phyloP scores from a whole-genome alignment of 2,113 vertebrate genomes.

The Nipponia nippon region DNA sequence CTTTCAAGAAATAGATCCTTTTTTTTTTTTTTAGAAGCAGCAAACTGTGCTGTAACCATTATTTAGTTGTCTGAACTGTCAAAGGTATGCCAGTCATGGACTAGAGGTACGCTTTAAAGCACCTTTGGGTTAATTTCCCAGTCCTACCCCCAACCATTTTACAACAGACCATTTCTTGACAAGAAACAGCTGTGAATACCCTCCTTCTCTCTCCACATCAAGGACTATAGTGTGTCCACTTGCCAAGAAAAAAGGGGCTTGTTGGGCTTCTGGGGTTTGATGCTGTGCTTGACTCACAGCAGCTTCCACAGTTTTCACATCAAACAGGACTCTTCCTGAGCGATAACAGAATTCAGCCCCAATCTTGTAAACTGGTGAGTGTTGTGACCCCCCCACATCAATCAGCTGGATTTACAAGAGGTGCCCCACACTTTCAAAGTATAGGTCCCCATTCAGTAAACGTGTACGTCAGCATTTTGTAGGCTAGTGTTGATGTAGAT shows the following conservation, averaged over 20 bases:
- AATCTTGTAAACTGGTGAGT: not conserved
- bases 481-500: not conserved
- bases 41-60: not conserved
- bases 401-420: not conserved
- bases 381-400: too few relatives aligned
- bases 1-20: not conserved
- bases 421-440: not conserved
- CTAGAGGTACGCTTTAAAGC: not conserved
- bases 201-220: not conserved
- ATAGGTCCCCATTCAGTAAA: rapidly evolving
- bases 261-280: not conserved
- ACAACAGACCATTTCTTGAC: not conserved
- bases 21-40: not conserved
- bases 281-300: not conserved
- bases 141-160: not conserved
- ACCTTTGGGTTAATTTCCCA: not conserved
- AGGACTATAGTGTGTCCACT: not conserved
- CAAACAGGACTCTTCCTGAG: not conserved
- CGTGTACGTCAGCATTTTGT: rapidly evolving
- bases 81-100: not conserved
- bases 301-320: not conserved
- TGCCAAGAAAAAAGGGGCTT: not conserved
- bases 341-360: not conserved
- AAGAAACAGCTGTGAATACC: not conserved
- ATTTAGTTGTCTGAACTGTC: not conserved